Evolutionary conservation across 2,888 invertebrate species (phyloP).

Genomic region (Abrostola tripartita): DNA sequence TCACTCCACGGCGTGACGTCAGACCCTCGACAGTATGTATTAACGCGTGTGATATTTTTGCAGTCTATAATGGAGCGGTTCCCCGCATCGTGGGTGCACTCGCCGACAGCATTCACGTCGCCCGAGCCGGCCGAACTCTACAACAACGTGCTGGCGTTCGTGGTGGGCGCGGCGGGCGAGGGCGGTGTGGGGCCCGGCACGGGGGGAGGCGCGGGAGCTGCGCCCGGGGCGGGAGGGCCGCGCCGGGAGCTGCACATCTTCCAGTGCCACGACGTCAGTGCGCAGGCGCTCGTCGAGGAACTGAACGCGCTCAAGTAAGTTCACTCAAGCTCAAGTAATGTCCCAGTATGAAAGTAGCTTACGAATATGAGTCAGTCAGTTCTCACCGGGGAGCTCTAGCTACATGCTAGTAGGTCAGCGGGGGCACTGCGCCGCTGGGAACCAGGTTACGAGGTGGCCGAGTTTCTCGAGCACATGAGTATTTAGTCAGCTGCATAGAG

Average conservation of each 20-base stretch:
- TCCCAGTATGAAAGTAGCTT: no score
- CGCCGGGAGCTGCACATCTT: slow-evolving; percentile 98
- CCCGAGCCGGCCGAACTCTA: slow-evolving; percentile 99
- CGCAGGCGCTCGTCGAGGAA: slow-evolving; percentile 94
- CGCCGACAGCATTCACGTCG: slow-evolving; percentile 99
- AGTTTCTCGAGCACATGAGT: no score
- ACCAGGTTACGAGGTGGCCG: no score
- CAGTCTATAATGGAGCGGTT: slow-evolving; percentile 99
- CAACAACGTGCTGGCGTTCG: slow-evolving; percentile 99
- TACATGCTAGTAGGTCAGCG: no score
- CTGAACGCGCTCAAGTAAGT: slow-evolving; percentile 90
- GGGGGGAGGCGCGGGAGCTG: slow-evolving; percentile 61
- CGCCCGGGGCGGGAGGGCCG: slow-evolving; percentile 44
- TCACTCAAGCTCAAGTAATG: no score
- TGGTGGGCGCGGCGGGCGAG: slow-evolving; percentile 91
- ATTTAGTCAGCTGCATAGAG: no score
- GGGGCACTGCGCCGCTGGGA: no score
- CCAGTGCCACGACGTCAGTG: slow-evolving; percentile 93
- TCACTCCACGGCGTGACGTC: no score
- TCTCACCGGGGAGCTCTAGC: no score
- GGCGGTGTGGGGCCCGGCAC: slow-evolving; percentile 60
- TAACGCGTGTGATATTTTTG: not conserved
- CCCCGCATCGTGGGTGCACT: slow-evolving; percentile 96
- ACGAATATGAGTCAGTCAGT: no score
- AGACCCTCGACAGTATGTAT: no score